phyloP scores from a whole-genome alignment of 1,140 invertebrate species.

The Drosophila trapezifrons region DNA sequence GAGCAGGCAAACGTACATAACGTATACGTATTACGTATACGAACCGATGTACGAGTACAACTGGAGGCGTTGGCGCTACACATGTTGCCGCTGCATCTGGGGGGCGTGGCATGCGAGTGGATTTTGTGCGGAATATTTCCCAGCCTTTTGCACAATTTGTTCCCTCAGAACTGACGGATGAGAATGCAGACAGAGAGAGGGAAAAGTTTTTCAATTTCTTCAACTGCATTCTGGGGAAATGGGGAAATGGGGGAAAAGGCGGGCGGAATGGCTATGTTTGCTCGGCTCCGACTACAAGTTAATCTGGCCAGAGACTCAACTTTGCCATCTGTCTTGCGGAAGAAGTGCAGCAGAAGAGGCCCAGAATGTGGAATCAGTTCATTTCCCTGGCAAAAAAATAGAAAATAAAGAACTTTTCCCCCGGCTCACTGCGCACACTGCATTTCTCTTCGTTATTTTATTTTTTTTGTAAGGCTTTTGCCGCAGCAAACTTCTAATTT shows the following conservation, averaged over 20 bases:
- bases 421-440: constrained; percentile 11
- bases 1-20: constrained; percentile 44
- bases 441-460: constrained; percentile 23
- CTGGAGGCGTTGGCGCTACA: constrained; percentile 65
- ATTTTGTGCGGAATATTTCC: constrained; percentile 12
- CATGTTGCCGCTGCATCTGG: constrained; percentile 58
- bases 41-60: constrained; percentile 40
- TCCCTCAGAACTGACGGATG: constrained; percentile 45
- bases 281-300: constrained; percentile 66
- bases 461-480: constrained; percentile 20
- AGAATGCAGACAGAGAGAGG: constrained; percentile 15
- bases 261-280: constrained; percentile 42
- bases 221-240: constrained; percentile 61
- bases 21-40: constrained; percentile 36
- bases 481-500: constrained; percentile 74
- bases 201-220: constrained; percentile 80
- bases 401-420: constrained; percentile 34
- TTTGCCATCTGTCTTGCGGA: constrained; percentile 64
- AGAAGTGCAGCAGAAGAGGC: constrained; percentile 18
- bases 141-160: constrained; percentile 45
- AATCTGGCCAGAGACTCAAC: constrained; percentile 74
- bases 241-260: not conserved
- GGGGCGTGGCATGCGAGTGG: constrained; percentile 44
- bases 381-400: constrained; percentile 56
- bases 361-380: constrained; percentile 45